Evolutionary conservation across 2,113 vertebrate genomes (phyloP).

Genomic region (Pterocles orientalis): DNA sequence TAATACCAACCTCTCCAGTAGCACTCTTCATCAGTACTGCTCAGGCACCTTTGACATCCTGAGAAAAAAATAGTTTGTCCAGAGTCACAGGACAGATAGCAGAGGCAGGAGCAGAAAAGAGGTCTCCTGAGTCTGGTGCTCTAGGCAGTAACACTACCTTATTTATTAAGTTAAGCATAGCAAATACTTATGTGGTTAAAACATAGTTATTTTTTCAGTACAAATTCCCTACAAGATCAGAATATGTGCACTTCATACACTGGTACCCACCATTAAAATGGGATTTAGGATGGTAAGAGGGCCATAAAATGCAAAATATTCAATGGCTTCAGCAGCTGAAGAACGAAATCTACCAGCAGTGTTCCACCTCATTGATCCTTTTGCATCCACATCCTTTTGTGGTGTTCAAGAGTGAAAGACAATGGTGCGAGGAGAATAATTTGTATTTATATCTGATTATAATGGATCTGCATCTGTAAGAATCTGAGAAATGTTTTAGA

Average conservation of each 20-base stretch:
- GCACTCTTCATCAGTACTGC: background rate
- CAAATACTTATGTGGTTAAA: background rate
- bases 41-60: background rate
- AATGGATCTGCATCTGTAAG: background rate
- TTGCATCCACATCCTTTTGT: fast-evolving
- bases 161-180: background rate
- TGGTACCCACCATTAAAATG: background rate
- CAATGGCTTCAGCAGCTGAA: background rate
- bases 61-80: background rate
- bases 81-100: background rate
- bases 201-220: background rate
- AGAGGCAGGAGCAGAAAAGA: background rate
- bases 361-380: background rate
- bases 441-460: background rate
- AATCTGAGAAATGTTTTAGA: background rate
- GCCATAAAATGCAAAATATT: background rate
- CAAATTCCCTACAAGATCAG: background rate
- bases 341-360: background rate
- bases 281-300: background rate
- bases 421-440: background rate
- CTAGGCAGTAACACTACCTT: background rate
- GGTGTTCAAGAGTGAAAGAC: background rate
- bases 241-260: background rate
- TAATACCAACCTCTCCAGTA: background rate
- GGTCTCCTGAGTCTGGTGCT: background rate